Conservation (phyloP, 2,888 invertebrate species). For the Campoletis raptor region DNA sequence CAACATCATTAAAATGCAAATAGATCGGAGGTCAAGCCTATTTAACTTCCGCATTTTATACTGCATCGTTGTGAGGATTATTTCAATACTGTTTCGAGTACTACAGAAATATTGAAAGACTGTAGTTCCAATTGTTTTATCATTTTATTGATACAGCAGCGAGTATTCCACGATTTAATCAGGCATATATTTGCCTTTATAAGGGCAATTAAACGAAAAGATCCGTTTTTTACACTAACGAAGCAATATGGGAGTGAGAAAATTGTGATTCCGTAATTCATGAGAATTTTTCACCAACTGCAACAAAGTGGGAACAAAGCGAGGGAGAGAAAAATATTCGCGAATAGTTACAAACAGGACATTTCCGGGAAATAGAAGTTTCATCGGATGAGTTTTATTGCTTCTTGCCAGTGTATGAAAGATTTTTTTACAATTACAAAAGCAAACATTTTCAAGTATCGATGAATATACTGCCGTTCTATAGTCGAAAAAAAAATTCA, state of each 20-base stretch:
- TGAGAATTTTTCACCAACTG: not conserved
- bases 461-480: not conserved
- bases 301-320: not conserved
- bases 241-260: conserved; percentile 39
- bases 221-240: conserved; percentile 32
- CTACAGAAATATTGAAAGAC: not conserved
- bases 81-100: not conserved
- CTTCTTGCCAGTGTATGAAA: not conserved
- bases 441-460: not conserved
- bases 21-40: not conserved
- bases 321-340: not conserved
- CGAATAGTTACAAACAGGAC: not conserved
- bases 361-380: conserved; percentile 11
- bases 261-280: conserved; percentile 27
- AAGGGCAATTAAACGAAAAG: conserved; percentile 45
- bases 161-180: conserved; percentile 9
- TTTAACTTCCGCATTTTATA: not conserved
- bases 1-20: conserved; percentile 22
- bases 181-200: conserved; percentile 40
- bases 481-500: not conserved
- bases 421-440: conserved; percentile 10
- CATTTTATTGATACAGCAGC: not conserved
- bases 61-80: not conserved
- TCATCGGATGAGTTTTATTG: not conserved
- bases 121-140: not conserved